Percentiles rank a stretch among this genome's conserved stretches.
Evolutionary conservation across 2,113 vertebrate genomes (phyloP).

Genomic region (Ailuropoda melanoleuca): DNA sequence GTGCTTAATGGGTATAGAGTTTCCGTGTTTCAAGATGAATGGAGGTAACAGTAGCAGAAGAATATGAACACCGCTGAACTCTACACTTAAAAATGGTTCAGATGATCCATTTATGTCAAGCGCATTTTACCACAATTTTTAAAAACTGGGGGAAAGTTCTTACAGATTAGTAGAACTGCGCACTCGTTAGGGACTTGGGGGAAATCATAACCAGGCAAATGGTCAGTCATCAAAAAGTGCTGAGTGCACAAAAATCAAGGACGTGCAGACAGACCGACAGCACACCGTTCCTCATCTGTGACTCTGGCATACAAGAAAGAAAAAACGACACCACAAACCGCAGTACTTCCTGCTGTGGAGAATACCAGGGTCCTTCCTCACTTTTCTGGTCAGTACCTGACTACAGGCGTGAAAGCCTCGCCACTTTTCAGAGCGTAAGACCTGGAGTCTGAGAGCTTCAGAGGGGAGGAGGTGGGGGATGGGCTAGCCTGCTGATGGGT

Average conservation of each 20-base stretch:
- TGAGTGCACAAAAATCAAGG: background rate
- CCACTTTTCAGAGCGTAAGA: no score
- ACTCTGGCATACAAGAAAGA: background rate
- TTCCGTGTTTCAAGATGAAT: background rate
- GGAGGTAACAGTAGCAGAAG: background rate
- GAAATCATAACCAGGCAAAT: background rate
- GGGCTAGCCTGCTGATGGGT: no score
- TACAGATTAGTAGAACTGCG: background rate
- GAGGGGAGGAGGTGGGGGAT: no score
- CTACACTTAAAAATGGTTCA: background rate
- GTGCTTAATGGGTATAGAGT: background rate
- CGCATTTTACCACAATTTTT: background rate
- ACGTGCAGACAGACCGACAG: rapidly evolving
- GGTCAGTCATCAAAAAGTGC: background rate
- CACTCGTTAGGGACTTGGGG: background rate
- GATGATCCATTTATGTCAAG: rapidly evolving
- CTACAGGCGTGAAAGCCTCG: rapidly evolving
- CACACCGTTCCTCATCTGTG: rapidly evolving
- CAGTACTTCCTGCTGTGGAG: rapidly evolving
- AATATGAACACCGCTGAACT: no score
- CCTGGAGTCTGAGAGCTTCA: background rate
- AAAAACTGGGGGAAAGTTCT: background rate
- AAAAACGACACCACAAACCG: no score
- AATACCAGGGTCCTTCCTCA: rapidly evolving
- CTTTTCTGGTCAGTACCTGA: background rate